Base-by-base conservation (phyloP, 2,113 vertebrate genomes). In the Pseudopipra pipra region DNA sequence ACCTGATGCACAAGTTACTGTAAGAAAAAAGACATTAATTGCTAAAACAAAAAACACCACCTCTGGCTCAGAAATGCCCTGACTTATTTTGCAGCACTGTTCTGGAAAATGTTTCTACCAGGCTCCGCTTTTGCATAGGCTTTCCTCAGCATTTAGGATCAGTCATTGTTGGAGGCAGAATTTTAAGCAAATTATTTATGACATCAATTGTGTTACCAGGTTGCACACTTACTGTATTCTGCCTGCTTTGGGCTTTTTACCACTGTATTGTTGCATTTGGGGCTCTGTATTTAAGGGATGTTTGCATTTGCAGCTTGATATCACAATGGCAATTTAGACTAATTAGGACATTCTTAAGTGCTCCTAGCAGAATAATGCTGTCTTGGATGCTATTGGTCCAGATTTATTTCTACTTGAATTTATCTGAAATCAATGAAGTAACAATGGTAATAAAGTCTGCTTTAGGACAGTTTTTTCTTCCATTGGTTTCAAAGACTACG, bases 391-490 rank as follows among this genome's bases (percentile, higher is more conserved):
- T 85, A 11, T 70, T 80, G 74, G 43, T 89, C 33, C 22, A 67
- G 59, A 87, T 94, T 87, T 94, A 79, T 90, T 93, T 70, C 89
- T 70, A 7, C 55, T 87, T 76, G 68, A 83, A 77, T 76, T 83
- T 91, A 55, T 95, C 78, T 91, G 67, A 94, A 94, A 90, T 91
- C 85, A 90, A 46, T 94, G 87, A 87, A 83, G 67, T 77, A 74
- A 88, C 30, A 65, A 51, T 31, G 35, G 28, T 72, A 87, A 62
- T 68, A 65, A 79, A 90, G 35, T 85, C 51, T 80, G 67, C 92
- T 94, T 73, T 77, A 80, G 65, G 63, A 80, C 35, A 46, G 11
- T 85, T 46, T 90, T 90, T 95, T 79, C 71, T 73, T 52, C 62
- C 31, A 35, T 54, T 67, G 52, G 52, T 91, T 95, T 95, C 88